Percentiles rank a stretch among this genome's conserved stretches.
phyloP scores from a whole-genome alignment of 1,140 invertebrate genomes.

The Bombus confusus region DNA sequence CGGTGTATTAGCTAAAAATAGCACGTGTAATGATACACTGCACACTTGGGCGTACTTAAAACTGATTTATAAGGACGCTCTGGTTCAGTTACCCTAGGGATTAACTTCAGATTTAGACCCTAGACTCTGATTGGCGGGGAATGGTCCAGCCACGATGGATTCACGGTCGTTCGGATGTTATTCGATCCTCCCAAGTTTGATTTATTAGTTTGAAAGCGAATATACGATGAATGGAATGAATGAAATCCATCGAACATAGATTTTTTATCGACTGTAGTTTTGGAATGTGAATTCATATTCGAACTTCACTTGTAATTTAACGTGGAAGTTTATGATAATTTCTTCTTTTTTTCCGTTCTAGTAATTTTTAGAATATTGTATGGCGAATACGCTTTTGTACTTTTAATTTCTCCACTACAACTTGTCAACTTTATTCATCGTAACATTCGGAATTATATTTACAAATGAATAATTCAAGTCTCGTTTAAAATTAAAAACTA shows the following conservation, averaged over 20 bases:
- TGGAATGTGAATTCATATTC: too few species aligned
- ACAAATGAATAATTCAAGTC: too few species aligned
- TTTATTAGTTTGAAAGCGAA: background rate
- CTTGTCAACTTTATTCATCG: too few species aligned
- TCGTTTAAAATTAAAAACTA: too few species aligned
- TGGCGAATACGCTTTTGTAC: too few species aligned
- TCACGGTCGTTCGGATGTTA: slow-evolving; percentile 1
- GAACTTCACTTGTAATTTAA: too few species aligned
- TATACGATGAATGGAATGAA: background rate
- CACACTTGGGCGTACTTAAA: slow-evolving; percentile 15
- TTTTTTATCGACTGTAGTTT: background rate
- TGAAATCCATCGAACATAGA: background rate
- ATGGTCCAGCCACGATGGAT: slow-evolving; percentile 19
- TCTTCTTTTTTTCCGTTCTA: too few species aligned
- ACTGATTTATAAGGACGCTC: background rate
- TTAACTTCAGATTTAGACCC: slow-evolving; percentile 20
- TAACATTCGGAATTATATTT: too few species aligned
- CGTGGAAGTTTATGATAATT: too few species aligned
- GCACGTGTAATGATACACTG: slow-evolving; percentile 15
- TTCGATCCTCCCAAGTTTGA: background rate
- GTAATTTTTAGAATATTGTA: too few species aligned
- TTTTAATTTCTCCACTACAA: too few species aligned
- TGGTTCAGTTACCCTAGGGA: slow-evolving; percentile 3
- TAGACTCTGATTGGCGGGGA: background rate
- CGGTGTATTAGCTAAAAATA: slow-evolving; percentile 9